These are phyloP conservation scores for Phyto melanocephala DNA, from an alignment of 2,888 invertebrate genomes.

Conservation along the genomic window DNA sequence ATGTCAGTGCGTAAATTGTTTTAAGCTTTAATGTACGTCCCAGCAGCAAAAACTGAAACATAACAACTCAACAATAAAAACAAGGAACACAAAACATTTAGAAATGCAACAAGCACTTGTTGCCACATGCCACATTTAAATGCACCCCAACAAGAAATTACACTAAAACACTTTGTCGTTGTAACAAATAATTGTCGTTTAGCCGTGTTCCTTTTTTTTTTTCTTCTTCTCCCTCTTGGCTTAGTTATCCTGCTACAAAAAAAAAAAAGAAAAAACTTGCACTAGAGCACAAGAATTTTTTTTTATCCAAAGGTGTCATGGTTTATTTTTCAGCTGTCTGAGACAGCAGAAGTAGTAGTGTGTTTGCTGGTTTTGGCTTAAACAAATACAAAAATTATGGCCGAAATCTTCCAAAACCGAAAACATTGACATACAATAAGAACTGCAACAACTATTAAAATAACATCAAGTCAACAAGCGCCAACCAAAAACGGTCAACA, in stretches of 20 bases:
- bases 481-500: conserved; percentile 63
- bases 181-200: conserved; percentile 60
- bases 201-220: background rate
- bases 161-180: conserved; percentile 64
- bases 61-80: conserved; percentile 7
- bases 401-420: conserved; percentile 47
- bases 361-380: conserved; percentile 22
- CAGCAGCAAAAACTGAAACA: background rate
- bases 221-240: background rate
- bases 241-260: background rate
- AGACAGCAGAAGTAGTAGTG: background rate
- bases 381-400: conserved; percentile 62
- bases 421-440: conserved; percentile 52
- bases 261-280: background rate
- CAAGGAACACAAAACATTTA: conserved; percentile 36
- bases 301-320: conserved; percentile 51
- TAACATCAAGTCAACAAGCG: conserved; percentile 59
- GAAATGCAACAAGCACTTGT: conserved; percentile 68
- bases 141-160: conserved; percentile 55
- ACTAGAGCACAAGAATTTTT: conserved; percentile 25
- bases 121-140: conserved; percentile 69
- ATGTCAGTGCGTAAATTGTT: conserved; percentile 50
- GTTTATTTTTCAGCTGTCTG: conserved; percentile 58
- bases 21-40: background rate
- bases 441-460: conserved; percentile 48